phyloP scores from a whole-genome alignment of 2,888 invertebrate genomes.

The Rhaphigaster nebulosa region DNA sequence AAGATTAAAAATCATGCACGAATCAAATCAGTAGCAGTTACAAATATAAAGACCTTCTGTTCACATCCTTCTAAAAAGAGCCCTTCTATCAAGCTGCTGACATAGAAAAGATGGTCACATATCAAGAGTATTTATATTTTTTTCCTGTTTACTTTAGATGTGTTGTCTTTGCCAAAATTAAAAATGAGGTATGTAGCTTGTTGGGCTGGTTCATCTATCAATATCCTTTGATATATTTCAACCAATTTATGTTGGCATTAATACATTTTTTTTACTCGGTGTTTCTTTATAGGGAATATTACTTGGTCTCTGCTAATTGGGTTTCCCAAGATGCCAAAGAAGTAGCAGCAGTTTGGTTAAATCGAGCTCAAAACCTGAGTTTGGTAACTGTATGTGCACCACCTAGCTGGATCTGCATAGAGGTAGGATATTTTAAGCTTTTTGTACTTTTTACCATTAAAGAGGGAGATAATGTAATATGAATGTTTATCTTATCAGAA shows the following conservation, averaged over 20 bases:
- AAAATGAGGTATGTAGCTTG: no score
- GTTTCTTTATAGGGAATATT: conserved; percentile 81
- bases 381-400: conserved; percentile 88
- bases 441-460: background rate
- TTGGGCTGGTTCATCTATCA: background rate
- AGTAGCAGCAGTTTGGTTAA: conserved; percentile 92
- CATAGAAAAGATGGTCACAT: no score
- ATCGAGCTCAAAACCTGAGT: conserved; percentile 92
- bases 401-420: conserved; percentile 84
- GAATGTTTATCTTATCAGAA: background rate
- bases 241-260: background rate
- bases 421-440: conserved; percentile 73
- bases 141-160: no score
- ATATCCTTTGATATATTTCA: background rate
- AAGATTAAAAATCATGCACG: background rate
- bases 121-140: no score
- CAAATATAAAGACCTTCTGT: background rate
- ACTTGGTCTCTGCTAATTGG: conserved; percentile 94
- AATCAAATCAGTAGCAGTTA: background rate
- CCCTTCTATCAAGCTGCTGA: no score
- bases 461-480: background rate
- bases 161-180: background rate
- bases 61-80: no score
- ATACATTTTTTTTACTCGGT: background rate
- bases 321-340: conserved; percentile 82